These are phyloP conservation scores for Nycticryphes semicollaris DNA, from an alignment of 2,113 vertebrate genomes.

Conservation along the genomic window DNA sequence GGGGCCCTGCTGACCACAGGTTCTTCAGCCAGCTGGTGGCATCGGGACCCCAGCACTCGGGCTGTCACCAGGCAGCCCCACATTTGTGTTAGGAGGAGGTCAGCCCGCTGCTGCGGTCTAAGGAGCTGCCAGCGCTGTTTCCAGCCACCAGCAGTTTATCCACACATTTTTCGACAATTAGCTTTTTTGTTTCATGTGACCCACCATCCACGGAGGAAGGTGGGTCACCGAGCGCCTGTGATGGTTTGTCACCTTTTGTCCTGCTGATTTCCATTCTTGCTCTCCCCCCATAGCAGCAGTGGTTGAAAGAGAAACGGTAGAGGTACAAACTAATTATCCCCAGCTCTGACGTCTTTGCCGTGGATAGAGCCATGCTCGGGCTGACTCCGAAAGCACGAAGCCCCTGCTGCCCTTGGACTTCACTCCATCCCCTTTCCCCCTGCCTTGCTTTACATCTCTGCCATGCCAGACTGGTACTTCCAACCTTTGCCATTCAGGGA, in stretches of 20 bases:
- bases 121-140: not conserved
- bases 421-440: not conserved
- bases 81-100: accelerated
- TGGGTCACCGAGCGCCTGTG: not conserved
- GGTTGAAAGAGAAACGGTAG: not conserved
- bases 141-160: not conserved
- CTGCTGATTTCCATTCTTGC: not conserved
- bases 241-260: not conserved
- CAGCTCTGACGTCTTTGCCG: not conserved
- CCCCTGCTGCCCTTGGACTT: not conserved
- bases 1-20: not conserved
- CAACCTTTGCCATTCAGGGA: not conserved
- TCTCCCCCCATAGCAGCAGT: not conserved
- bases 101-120: not conserved
- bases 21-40: not conserved
- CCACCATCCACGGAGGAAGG: accelerated
- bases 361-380: not conserved
- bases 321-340: not conserved
- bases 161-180: not conserved
- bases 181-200: not conserved
- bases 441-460: not conserved
- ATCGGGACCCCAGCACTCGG: not conserved
- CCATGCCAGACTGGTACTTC: not conserved
- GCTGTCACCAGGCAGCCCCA: not conserved
- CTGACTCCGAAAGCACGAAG: not conserved